Evolutionary conservation across 1,140 invertebrate species (phyloP), one percentile per base, ranked within the genome.

Genomic region (Pachypsylla venusta): DNA sequence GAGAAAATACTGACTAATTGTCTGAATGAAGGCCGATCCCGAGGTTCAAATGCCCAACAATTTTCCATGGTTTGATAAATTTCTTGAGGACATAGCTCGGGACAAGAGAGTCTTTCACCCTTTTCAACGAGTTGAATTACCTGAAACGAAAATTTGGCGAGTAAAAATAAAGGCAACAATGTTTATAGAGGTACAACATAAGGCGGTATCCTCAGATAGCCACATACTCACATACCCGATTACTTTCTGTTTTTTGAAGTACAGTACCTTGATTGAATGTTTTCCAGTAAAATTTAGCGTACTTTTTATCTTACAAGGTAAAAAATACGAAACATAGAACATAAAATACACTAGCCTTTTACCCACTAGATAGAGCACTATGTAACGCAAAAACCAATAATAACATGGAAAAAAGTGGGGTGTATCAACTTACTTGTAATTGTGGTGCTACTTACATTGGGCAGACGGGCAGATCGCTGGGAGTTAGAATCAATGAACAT

Each of bases 51-150:
- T 2, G 81, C 76, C 94, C 94, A 98, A 71, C 94, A 98, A 68
- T 83, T 81, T 59, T 79, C 71, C 88, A 98, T 96, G 55, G 93
- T 77, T 61, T 82, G 73, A 70, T 93, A 97, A 30, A 93, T 82
- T 61, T 87, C 79, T 53, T 82, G 78, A 0, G 93, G 87, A 73
- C 93, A 98, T 40, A 81, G 73, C 58, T 81, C 78, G 1, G 93
- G 92, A 66, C 83, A 77, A 53, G 79, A 75, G 53, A 94, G 73
- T 16, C 89, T 77, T 62, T 86, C 75, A 1, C 85, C 87, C 60
- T 76, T 77, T 65, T 89, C 85, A 12, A 90, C 81, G 27, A 87
- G 67, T 71, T 87, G 80, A 64, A 95, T 89, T 3, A 85, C 86
- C 79, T 93, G 73, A n/a, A 27, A 61, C 1, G 5, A 12, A 35